Evolutionary conservation across 2,797 vertebrate genomes (phyloP).

Genomic region (Sebastes goodei): DNA sequence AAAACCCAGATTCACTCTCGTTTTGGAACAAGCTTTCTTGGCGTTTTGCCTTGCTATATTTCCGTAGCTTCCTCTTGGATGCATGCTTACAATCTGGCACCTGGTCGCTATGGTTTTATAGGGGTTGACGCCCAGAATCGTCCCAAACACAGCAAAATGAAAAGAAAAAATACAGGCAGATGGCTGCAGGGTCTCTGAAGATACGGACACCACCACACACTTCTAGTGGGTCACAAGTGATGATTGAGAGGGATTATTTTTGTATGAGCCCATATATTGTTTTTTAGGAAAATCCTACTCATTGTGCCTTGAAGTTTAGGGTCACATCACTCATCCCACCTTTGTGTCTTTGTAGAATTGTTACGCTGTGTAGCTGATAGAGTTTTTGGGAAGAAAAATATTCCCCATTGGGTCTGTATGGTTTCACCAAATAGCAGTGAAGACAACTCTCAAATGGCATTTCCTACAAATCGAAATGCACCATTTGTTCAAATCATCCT

Average conservation of each 20-base stretch:
- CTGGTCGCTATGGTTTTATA: background rate
- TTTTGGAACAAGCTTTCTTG: background rate
- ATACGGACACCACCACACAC: background rate
- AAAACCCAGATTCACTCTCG: background rate
- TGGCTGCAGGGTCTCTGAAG: background rate
- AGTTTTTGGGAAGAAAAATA: background rate
- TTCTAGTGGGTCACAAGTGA: background rate
- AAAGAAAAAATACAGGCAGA: background rate
- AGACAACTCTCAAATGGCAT: background rate
- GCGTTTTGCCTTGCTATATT: background rate
- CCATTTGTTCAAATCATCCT: slow-evolving; percentile 12
- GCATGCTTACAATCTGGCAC: background rate
- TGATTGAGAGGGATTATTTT: background rate
- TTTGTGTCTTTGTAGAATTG: background rate
- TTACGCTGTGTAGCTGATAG: background rate
- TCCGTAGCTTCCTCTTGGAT: background rate
- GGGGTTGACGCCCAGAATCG: background rate
- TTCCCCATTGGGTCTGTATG: rapidly evolving
- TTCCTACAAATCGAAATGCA: background rate
- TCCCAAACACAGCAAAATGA: background rate
- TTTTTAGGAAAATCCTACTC: background rate
- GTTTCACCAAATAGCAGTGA: background rate
- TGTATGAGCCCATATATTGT: background rate
- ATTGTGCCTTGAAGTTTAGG: background rate
- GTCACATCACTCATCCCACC: background rate